These are phyloP conservation scores for Channa striata DNA, from an alignment of 2,797 vertebrate genomes.

Conservation along the genomic window DNA sequence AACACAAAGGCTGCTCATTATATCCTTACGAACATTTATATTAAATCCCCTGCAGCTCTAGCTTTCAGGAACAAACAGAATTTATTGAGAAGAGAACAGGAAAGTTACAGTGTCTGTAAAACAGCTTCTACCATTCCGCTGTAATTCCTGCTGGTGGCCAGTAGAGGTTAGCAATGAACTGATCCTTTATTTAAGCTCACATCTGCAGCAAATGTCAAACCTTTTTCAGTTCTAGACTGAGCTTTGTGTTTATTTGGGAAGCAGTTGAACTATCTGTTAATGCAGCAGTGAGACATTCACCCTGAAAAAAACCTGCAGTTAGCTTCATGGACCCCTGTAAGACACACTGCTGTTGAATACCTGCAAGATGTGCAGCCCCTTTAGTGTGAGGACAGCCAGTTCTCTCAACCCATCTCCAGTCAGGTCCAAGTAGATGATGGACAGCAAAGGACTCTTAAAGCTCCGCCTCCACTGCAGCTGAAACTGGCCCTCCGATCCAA, in stretches of 20 bases:
- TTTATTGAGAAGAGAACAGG: not conserved
- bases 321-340: not conserved
- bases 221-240: not conserved
- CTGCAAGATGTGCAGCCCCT: constrained; percentile 92
- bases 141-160: constrained; percentile 18
- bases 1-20: not conserved
- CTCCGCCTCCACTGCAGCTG: constrained; percentile 88
- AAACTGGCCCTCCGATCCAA: constrained; percentile 72
- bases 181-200: not conserved
- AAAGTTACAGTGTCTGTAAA: not conserved
- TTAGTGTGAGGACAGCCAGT: constrained; percentile 90
- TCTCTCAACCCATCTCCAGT: constrained; percentile 90
- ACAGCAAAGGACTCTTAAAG: constrained; percentile 91
- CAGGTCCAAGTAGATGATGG: constrained; percentile 89
- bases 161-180: constrained; percentile 30
- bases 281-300: not conserved
- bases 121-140: not conserved
- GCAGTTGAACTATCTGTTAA: not conserved
- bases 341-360: constrained; percentile 65
- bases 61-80: not conserved
- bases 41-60: not conserved
- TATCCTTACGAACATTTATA: not conserved
- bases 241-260: not conserved
- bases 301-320: not conserved
- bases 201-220: not conserved